Base-by-base conservation (phyloP, 2,797 vertebrate genomes). In the Basileuterus tristriatus region DNA sequence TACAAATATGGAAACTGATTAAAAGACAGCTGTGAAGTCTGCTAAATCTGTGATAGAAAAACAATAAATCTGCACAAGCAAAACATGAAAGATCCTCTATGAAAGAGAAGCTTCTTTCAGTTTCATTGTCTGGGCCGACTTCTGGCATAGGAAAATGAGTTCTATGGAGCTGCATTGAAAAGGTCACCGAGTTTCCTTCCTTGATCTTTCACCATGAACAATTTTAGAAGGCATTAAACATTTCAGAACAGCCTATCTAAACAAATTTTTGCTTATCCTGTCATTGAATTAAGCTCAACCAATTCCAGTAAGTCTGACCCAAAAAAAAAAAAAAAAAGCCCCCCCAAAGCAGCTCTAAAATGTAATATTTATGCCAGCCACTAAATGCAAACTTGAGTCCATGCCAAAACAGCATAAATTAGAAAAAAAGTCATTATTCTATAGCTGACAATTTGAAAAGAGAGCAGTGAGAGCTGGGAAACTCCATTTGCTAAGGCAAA, bases 121-220 rank as follows among this genome's bases (percentile, higher is more conserved):
- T 24, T 52, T 82, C 83, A 89, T 64, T 92, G 76, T 90, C 90
- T 44, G 34, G 46, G 53, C 50, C 71, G 89, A 87, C 68, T 94
- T 59, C 87, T 95, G 92, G 83, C 65, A 15, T 41, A 87, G 82
- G 71, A 92, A 95, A 92, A 91, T 23, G 62, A 67, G 62, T 75
- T 94, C 60, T 75, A 17, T n/a, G 59, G 89, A 71, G 72, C 87
- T 91, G 68, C 91, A 29, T 30, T 80, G 58, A 17, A 96, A 96
- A 96, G 92, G 95, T 96, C 93, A 96, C 11, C 1, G 67, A 27
- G 69, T 59, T 96, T 95, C 92, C 95, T 96, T 96, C 90, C 96
- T 96, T 81, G 8, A 89, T 94, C 78, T 95, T 93, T 55, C 56
- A 95, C 58, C 69, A 65, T 20, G 82, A 94, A 53, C 92, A 44